Evolutionary conservation across 2,113 vertebrate species (phyloP), one percentile per base, ranked within the genome.

Genomic region (Gymnarchus niloticus): DNA sequence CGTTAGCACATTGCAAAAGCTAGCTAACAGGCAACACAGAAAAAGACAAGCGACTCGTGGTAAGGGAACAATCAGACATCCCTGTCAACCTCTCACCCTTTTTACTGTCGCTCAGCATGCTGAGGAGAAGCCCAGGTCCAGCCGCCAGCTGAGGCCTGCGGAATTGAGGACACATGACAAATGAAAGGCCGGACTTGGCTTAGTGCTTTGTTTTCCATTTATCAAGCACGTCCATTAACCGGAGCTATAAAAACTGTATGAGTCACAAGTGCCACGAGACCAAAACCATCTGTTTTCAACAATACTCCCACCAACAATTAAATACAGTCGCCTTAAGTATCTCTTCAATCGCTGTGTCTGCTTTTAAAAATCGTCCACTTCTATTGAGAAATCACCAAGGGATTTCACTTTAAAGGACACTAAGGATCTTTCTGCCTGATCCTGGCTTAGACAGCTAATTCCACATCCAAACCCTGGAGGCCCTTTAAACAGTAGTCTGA

Each of bases 401-500:
- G 48, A 84, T 76, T 73, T 84, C 2, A 44, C 44, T 78, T 78
- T 56, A 84, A 51, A 84, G 83, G 17, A 21, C 82, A 46, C 37
- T 46, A 46, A 25, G 37, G 52, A 28, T 25, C 8, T 77, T 84
- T 77, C 46, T 23, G 65, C 41, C 41, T 41, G 65, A 73, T 56
- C 48, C 77, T 85, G 51, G 84, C 51, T 76, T 77, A 4, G 65
- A 21, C 9, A 3, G 49, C 51, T 6, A 54, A 8, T 25, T 21
- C 59, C 57, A 37, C 86, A 89, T 82, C 37, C 81, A 61, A 69
- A 49, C 85, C 81, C 85, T 49, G 37, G 56, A 85, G 69, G 86
- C 89, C 76, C 83, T 87, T 89, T 90, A 84, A 90, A 76, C 7
- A 83, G 81, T 2, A 84, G 86, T 87, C 91, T 89, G 88, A 88